These are phyloP conservation scores for Seladonia tumulorum DNA, from an alignment of 2,888 invertebrate species.

Conservation along the genomic window DNA sequence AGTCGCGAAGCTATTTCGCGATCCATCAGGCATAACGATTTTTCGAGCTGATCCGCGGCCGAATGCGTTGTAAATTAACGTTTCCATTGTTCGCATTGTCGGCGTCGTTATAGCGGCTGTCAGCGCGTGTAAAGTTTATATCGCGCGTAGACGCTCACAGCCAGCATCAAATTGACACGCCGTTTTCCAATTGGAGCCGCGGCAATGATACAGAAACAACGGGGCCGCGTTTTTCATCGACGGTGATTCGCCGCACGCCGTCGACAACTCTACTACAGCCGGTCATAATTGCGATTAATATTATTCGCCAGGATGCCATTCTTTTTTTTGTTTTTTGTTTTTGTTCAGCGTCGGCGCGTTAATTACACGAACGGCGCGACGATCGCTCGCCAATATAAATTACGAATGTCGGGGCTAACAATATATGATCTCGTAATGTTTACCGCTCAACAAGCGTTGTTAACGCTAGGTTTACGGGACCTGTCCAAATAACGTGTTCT, in stretches of 20 bases:
- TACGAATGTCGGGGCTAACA: background rate
- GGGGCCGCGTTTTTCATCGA: constrained; percentile 27
- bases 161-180: constrained; percentile 43
- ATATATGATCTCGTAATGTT: background rate
- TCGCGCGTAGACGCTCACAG: constrained; percentile 15
- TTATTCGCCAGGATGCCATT: background rate
- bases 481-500: no score
- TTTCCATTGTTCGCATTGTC: constrained; percentile 52
- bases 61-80: constrained; percentile 57
- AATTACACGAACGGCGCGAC: background rate
- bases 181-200: constrained; percentile 36
- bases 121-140: constrained; percentile 44
- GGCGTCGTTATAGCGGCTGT: constrained; percentile 39
- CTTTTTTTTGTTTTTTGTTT: no score
- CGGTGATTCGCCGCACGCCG: background rate
- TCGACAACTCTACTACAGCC: background rate
- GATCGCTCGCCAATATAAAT: background rate
- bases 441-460: background rate
- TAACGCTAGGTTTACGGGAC: no score
- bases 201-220: constrained; percentile 38
- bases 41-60: constrained; percentile 32
- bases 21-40: constrained; percentile 44
- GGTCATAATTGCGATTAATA: constrained; percentile 10
- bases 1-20: constrained; percentile 40
- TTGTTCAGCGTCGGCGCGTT: background rate